phyloP scores from a whole-genome alignment of 2,888 invertebrate genomes.

The Trissonchulus sp. region DNA sequence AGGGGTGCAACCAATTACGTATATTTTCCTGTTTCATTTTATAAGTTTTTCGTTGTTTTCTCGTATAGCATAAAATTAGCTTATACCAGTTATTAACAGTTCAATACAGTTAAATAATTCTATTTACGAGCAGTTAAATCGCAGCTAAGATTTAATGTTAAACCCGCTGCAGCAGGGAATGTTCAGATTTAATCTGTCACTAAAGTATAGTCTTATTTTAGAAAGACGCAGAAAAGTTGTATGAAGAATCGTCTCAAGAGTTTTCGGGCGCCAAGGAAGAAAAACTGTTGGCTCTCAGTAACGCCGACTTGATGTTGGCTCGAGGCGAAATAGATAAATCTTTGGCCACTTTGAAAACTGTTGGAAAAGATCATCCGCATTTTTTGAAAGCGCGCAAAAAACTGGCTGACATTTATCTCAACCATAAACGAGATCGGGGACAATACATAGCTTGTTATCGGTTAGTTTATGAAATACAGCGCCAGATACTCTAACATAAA shows the following conservation, averaged over 20 bases:
- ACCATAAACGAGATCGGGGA: slow-evolving; percentile 74
- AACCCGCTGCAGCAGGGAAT: no score
- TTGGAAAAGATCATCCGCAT: slow-evolving; percentile 73
- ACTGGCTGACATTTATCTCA: slow-evolving; percentile 81
- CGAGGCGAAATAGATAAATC: slow-evolving; percentile 75
- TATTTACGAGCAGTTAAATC: no score
- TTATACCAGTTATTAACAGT: no score
- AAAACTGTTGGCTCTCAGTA: slow-evolving; percentile 72
- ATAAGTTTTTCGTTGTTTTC: no score
- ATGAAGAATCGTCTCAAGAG: slow-evolving; percentile 63
- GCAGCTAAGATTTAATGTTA: no score
- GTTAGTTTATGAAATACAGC: neutral
- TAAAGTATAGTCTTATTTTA: no score
- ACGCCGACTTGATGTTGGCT: slow-evolving; percentile 73
- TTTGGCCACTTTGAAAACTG: slow-evolving; percentile 68
- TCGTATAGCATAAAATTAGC: no score
- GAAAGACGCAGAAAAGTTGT: slow-evolving; percentile 70
- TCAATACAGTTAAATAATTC: no score
- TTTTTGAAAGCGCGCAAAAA: slow-evolving; percentile 66
- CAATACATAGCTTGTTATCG: slow-evolving; percentile 61
- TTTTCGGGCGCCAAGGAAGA: slow-evolving; percentile 73
- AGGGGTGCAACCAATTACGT: no score
- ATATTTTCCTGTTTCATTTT: no score
- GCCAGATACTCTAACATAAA: neutral
- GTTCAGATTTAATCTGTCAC: no score